phyloP scores from a whole-genome alignment of 2,113 vertebrate genomes.

The Malurus melanocephalus region DNA sequence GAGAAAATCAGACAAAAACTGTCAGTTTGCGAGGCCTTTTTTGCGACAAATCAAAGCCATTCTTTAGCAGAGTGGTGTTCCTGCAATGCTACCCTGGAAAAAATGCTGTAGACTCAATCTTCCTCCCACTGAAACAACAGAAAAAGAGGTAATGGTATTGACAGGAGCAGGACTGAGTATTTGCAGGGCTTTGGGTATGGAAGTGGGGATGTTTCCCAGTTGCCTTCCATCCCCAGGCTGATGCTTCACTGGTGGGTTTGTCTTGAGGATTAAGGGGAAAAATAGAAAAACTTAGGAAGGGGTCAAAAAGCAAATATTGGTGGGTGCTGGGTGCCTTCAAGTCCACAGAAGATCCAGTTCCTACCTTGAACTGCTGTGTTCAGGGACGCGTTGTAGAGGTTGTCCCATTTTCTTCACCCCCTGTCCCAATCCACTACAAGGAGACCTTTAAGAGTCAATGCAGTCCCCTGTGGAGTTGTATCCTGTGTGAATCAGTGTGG shows the following conservation, averaged over 20 bases:
- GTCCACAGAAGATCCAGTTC: background rate
- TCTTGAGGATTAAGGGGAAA: background rate
- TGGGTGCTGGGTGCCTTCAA: background rate
- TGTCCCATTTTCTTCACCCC: background rate
- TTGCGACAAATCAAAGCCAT: background rate
- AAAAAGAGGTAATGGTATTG: background rate
- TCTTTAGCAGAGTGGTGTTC: background rate
- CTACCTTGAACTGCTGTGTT: background rate
- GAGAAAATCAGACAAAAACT: slow-evolving; percentile 38
- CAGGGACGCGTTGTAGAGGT: background rate
- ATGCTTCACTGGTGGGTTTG: background rate
- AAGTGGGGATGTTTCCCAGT: background rate
- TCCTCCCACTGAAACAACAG: background rate
- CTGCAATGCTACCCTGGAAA: background rate
- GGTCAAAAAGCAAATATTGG: background rate
- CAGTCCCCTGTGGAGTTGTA: background rate
- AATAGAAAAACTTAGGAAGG: background rate
- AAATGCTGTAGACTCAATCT: background rate
- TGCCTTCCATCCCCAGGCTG: background rate
- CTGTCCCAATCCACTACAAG: background rate
- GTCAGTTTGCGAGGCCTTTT: slow-evolving; percentile 12
- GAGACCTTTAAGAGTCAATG: fast-evolving
- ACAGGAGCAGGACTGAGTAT: background rate
- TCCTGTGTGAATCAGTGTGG: background rate
- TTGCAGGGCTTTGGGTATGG: background rate